phyloP scores from a whole-genome alignment of 2,797 vertebrate species.

The Cephalopachus bancanus region DNA sequence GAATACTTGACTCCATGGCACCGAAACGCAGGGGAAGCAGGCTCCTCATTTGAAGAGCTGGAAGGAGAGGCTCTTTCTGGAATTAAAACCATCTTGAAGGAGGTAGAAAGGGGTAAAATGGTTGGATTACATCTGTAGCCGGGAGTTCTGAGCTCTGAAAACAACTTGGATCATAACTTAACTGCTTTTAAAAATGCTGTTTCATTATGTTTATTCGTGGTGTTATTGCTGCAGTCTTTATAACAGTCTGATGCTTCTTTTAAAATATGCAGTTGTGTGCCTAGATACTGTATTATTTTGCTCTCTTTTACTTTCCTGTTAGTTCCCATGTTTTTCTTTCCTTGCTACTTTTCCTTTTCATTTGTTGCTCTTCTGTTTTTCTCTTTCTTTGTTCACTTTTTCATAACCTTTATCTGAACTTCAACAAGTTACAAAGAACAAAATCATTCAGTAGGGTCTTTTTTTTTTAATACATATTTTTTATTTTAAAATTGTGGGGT shows the following conservation, averaged over 20 bases:
- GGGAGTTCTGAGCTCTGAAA: conserved; percentile 78
- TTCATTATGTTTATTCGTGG: neutral
- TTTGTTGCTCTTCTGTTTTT: neutral
- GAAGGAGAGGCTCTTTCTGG: conserved; percentile 89
- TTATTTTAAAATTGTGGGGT: too few species aligned
- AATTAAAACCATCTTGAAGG: conserved; percentile 88
- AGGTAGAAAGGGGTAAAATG: conserved; percentile 88
- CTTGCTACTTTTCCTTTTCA: neutral
- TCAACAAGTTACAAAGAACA: conserved; percentile 59
- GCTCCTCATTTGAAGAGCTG: conserved; percentile 89
- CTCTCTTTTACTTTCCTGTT: neutral
- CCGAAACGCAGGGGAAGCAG: conserved; percentile 88
- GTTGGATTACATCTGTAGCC: conserved; percentile 86
- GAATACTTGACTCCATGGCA: conserved; percentile 89
- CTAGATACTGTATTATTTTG: neutral
- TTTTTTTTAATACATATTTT: too few species aligned
- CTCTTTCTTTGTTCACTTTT: conserved; percentile 63
- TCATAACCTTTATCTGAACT: conserved; percentile 67
- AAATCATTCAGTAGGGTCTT: neutral
- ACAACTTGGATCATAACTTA: conserved; percentile 58
- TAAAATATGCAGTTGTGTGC: neutral
- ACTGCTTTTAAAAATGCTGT: conserved; percentile 74
- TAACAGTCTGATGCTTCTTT: neutral
- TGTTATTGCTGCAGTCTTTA: neutral
- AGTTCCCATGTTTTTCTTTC: neutral